Evolutionary conservation across 2,888 invertebrate species (phyloP).

Genomic region (Aspidiotus rigidus): DNA sequence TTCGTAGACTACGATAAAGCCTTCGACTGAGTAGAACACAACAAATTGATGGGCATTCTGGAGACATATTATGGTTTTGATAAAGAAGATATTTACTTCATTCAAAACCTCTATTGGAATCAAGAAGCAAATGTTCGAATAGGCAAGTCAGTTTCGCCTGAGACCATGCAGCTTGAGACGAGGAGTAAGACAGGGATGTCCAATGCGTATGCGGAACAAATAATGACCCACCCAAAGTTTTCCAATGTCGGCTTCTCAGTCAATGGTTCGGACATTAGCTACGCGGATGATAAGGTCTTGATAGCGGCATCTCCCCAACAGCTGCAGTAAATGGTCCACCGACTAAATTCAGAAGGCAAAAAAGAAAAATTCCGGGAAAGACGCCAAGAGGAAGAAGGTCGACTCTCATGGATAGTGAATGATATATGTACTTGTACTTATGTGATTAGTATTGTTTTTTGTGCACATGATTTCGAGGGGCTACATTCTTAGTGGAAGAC

Average conservation of each 20-base stretch:
- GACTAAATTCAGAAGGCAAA: too few relatives aligned
- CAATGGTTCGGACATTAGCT: neutral
- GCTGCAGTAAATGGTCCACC: too few relatives aligned
- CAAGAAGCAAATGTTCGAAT: too few relatives aligned
- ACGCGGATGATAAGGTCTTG: too few relatives aligned
- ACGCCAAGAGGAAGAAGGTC: too few relatives aligned
- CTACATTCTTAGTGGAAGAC: too few relatives aligned
- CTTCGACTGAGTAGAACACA: neutral
- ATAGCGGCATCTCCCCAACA: too few relatives aligned
- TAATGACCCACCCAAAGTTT: neutral
- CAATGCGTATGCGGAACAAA: neutral
- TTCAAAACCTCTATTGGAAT: neutral
- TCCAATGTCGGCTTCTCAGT: neutral
- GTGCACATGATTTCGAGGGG: too few relatives aligned
- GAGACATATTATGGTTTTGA: neutral
- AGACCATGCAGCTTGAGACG: neutral
- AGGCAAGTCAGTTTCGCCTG: neutral
- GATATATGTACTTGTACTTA: too few relatives aligned
- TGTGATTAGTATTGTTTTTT: too few relatives aligned
- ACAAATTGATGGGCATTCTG: neutral
- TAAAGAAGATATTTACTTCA: neutral
- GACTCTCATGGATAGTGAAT: too few relatives aligned
- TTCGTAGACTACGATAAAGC: neutral
- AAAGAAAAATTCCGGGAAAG: too few relatives aligned
- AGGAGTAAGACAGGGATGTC: neutral